Conservation (phyloP, 2,888 invertebrate species). For the Tipula confusa region DNA sequence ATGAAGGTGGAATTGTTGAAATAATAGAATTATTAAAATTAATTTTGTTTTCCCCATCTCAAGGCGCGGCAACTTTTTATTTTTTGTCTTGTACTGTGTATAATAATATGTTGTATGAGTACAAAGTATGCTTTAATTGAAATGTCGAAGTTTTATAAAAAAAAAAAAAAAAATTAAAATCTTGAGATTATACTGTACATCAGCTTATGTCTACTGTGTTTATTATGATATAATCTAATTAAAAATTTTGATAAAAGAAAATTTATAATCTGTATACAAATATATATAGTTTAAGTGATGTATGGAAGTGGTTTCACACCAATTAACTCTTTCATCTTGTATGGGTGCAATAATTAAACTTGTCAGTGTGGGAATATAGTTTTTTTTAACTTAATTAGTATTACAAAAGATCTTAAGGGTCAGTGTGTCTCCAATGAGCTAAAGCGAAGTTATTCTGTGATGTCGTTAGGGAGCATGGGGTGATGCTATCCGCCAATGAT, state of each 20-base stretch:
- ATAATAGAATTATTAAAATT: constrained; percentile 20
- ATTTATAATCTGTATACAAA: neutral
- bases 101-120: neutral
- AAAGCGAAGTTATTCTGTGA: too few species aligned
- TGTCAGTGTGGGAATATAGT: too few species aligned
- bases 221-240: neutral
- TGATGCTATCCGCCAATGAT: too few species aligned
- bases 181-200: neutral
- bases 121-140: neutral
- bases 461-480: too few species aligned
- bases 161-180: neutral
- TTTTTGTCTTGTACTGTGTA: neutral
- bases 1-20: constrained; percentile 25
- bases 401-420: too few species aligned
- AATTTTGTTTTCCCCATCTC: neutral
- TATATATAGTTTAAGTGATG: neutral
- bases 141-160: neutral
- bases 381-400: too few species aligned
- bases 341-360: neutral
- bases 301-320: neutral
- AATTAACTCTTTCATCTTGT: neutral
- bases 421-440: too few species aligned
- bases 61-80: neutral
- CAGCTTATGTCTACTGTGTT: neutral
- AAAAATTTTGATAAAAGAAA: neutral